Evolutionary conservation across 2,888 invertebrate species (phyloP).

Genomic region (Athalia cordata): DNA sequence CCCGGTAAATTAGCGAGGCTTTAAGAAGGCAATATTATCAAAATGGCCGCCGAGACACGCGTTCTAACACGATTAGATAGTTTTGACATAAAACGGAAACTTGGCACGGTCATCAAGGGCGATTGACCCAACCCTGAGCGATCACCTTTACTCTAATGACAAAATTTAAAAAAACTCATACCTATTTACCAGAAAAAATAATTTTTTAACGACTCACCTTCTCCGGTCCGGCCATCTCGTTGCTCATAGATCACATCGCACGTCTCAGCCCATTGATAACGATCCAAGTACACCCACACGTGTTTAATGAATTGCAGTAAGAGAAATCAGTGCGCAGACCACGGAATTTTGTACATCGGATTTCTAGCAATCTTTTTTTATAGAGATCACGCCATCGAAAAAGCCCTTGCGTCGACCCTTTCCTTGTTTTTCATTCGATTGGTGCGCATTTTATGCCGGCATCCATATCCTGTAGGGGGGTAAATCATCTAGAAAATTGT

Average conservation of each 20-base stretch:
- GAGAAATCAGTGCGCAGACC: constrained; percentile 40
- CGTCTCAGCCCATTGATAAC: constrained; percentile 50
- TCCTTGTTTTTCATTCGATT: constrained; percentile 13
- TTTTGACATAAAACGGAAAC: constrained; percentile 37
- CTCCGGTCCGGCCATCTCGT: constrained; percentile 56
- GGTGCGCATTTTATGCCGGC: constrained; percentile 42
- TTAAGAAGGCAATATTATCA: constrained; percentile 15
- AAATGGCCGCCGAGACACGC: constrained; percentile 32
- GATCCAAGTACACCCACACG: constrained; percentile 39
- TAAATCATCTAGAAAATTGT: constrained; percentile 1
- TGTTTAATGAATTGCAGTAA: background rate
- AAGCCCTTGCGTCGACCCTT: constrained; percentile 14
- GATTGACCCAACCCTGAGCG: background rate
- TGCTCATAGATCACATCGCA: constrained; percentile 55
- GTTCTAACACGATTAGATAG: constrained; percentile 1
- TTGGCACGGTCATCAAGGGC: background rate
- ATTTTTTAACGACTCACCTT: constrained; percentile 50
- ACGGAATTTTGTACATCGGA: constrained; percentile 4
- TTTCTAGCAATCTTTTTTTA: background rate
- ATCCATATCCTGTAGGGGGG: constrained; percentile 24
- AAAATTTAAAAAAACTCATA: background rate
- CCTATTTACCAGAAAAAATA: constrained; percentile 21
- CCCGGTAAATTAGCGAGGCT: background rate
- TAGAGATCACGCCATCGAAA: constrained; percentile 16
- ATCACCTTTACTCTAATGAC: background rate